These are phyloP conservation scores for Tetraodon nigroviridis DNA, from an alignment of 2,113 vertebrate species.

Conservation along the genomic window DNA sequence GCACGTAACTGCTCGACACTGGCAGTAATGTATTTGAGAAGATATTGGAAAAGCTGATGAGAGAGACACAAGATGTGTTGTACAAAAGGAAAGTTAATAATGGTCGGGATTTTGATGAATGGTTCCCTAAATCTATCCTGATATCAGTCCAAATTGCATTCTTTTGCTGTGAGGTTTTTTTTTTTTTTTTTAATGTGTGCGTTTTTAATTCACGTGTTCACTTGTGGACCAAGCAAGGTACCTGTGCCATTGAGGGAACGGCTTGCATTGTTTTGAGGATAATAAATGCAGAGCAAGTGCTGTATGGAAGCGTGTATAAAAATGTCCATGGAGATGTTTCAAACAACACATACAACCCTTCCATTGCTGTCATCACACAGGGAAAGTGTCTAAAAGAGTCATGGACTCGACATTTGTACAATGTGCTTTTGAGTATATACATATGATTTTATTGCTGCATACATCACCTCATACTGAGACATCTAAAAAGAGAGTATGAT, in stretches of 20 bases:
- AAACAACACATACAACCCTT: slow-evolving; percentile 30
- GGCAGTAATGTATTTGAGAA: slow-evolving; percentile 73
- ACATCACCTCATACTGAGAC: slow-evolving; percentile 76
- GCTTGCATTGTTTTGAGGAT: slow-evolving; percentile 57
- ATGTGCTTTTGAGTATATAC: slow-evolving; percentile 70
- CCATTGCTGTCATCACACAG: slow-evolving; percentile 38
- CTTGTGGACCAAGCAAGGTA: slow-evolving; percentile 68
- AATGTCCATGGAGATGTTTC: slow-evolving; percentile 42
- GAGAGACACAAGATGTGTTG: slow-evolving; percentile 73
- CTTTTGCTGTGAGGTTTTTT: slow-evolving; percentile 51
- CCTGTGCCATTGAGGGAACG: slow-evolving; percentile 42
- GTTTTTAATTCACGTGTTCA: slow-evolving; percentile 72
- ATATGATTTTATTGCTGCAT: slow-evolving; percentile 77
- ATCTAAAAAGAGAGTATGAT: slow-evolving; percentile 78
- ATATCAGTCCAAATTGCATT: slow-evolving; percentile 76
- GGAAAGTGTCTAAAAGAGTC: slow-evolving; percentile 52
- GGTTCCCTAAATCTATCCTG: slow-evolving; percentile 72
- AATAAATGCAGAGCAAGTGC: slow-evolving; percentile 54
- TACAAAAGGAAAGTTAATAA: slow-evolving; percentile 78
- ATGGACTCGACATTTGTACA: slow-evolving; percentile 54
- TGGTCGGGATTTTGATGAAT: slow-evolving; percentile 77
- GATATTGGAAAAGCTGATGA: slow-evolving; percentile 78
- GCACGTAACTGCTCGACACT: slow-evolving; percentile 58
- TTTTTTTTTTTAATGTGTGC: slow-evolving; percentile 52
- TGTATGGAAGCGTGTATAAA: slow-evolving; percentile 26